Evolutionary conservation across 1,140 invertebrate genomes (phyloP).

Genomic region (Argopecten irradians): DNA sequence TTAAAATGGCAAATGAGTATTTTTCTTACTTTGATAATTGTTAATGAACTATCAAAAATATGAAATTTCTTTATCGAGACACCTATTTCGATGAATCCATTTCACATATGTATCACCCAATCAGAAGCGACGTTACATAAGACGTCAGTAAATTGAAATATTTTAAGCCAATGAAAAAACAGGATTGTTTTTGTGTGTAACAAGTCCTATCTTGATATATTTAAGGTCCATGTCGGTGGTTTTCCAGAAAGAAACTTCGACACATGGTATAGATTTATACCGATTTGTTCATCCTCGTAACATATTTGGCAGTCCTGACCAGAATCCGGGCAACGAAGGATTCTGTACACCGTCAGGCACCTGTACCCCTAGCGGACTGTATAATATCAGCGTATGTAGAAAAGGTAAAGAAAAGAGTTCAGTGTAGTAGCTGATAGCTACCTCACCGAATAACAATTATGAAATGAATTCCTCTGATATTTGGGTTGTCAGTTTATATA

Average conservation of each 20-base stretch:
- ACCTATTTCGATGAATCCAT: neutral
- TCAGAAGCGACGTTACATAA: neutral
- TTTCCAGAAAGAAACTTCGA: constrained; percentile 39
- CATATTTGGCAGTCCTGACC: constrained; percentile 57
- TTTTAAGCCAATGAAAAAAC: neutral
- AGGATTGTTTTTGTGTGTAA: neutral
- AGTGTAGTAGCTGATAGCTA: too few species aligned
- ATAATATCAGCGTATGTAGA: constrained; percentile 65
- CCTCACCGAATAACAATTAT: too few species aligned
- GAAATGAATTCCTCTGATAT: too few species aligned
- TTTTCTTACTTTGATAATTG: too few species aligned
- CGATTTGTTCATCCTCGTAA: constrained; percentile 59
- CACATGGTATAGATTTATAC: constrained; percentile 58
- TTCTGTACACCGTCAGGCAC: constrained; percentile 62
- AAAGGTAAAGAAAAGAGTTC: constrained; percentile 52
- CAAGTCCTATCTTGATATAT: neutral
- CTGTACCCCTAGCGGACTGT: constrained; percentile 64
- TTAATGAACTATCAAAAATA: too few species aligned
- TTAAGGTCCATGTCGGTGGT: constrained; percentile 62
- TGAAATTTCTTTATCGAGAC: neutral
- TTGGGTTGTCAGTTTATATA: too few species aligned
- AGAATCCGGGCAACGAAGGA: constrained; percentile 65
- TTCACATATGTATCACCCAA: too few species aligned
- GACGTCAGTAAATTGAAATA: neutral
- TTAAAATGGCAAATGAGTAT: too few species aligned